Evolutionary conservation across 2,113 vertebrate genomes (phyloP).

Genomic region (Misgurnus anguillicaudatus): DNA sequence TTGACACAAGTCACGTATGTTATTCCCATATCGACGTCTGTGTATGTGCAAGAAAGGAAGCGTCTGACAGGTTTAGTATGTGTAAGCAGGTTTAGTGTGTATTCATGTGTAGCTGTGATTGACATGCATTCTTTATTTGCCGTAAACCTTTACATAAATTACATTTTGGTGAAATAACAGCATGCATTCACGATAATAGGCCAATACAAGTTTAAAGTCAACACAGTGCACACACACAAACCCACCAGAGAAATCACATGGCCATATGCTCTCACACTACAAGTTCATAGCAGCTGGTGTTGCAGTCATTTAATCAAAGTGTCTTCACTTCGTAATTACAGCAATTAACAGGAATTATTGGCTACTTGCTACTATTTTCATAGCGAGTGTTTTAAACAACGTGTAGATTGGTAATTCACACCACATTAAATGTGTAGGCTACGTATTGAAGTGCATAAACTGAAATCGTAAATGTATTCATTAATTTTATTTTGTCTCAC

Average conservation of each 20-base stretch:
- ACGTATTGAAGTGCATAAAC: neutral
- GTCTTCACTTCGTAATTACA: conserved; percentile 26
- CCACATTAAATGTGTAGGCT: neutral
- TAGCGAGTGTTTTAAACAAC: neutral
- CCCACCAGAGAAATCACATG: neutral
- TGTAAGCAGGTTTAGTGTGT: neutral
- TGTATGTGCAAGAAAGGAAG: conserved; percentile 23
- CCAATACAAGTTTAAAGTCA: conserved; percentile 16
- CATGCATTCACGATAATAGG: conserved; percentile 8
- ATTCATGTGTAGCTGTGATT: neutral
- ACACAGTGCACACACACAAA: neutral
- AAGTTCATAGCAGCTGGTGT: conserved; percentile 24
- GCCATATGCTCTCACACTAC: conserved; percentile 11
- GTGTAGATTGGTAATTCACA: conserved; percentile 12
- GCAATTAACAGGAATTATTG: conserved; percentile 36
- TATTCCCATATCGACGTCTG: conserved; percentile 21
- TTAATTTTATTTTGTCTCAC: neutral
- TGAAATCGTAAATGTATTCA: neutral
- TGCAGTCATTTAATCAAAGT: conserved; percentile 32
- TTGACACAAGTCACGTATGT: neutral
- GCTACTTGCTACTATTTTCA: conserved; percentile 18
- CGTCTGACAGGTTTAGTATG: conserved; percentile 9
- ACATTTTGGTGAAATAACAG: conserved; percentile 18
- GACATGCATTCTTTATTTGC: neutral
- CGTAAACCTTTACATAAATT: neutral